These are phyloP conservation scores for Pristionchus entomophagus DNA, from an alignment of 2,888 invertebrate species.

Conservation along the genomic window DNA sequence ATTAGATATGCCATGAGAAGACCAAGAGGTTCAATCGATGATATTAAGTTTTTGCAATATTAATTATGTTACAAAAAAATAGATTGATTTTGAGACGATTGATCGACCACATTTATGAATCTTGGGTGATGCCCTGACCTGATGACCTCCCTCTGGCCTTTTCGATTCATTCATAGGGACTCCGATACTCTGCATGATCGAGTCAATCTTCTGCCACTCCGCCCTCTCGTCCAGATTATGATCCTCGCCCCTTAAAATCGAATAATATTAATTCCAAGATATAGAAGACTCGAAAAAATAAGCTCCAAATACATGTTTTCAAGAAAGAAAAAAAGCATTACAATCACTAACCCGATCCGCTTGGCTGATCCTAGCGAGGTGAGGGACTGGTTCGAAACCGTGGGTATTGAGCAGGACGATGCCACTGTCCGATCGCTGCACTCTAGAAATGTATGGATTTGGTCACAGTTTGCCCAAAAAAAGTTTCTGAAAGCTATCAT, in stretches of 20 bases:
- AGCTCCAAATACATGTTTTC: too few species aligned
- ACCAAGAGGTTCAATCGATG: too few species aligned
- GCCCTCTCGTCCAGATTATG: conserved; percentile 51
- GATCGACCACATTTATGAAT: too few species aligned
- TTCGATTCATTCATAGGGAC: conserved; percentile 52
- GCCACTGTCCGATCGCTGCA: conserved; percentile 56
- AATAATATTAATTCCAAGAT: background rate
- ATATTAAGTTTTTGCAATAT: too few species aligned
- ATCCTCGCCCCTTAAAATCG: conserved; percentile 10
- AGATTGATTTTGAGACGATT: too few species aligned
- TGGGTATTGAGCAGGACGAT: conserved; percentile 62
- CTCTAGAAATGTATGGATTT: conserved; percentile 45
- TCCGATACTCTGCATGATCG: conserved; percentile 66
- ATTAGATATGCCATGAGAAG: background rate
- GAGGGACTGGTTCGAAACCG: conserved; percentile 60
- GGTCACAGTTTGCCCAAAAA: too few species aligned
- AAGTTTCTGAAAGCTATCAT: too few species aligned
- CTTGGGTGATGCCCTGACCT: too few species aligned
- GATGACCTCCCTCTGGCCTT: background rate
- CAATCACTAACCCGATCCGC: conserved; percentile 25
- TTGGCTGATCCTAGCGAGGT: conserved; percentile 52
- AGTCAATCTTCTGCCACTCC: conserved; percentile 64
- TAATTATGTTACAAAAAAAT: too few species aligned
- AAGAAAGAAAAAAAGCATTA: too few species aligned
- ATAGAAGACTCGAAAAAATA: background rate